These are phyloP conservation scores for Pithys albifrons DNA, from an alignment of 2,113 vertebrate species.

Conservation along the genomic window DNA sequence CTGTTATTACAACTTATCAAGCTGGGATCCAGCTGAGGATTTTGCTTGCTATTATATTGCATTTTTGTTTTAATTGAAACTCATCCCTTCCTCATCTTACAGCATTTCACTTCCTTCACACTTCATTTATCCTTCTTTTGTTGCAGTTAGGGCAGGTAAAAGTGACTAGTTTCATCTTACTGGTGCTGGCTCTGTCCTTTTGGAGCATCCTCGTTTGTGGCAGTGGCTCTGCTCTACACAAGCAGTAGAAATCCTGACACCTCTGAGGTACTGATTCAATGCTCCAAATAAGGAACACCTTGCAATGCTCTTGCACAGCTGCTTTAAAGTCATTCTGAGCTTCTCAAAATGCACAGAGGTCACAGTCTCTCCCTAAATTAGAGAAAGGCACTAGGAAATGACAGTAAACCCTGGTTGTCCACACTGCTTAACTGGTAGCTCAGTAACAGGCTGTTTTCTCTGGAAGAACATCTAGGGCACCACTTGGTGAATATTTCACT, in stretches of 20 bases:
- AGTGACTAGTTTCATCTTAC: background rate
- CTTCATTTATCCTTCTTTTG: background rate
- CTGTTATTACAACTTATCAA: background rate
- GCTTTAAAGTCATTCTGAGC: background rate
- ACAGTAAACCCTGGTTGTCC: background rate
- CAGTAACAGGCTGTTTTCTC: background rate
- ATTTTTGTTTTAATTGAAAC: background rate
- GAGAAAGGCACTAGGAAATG: background rate
- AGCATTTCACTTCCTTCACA: background rate
- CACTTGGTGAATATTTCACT: background rate
- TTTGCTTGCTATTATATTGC: background rate
- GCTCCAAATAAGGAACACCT: background rate
- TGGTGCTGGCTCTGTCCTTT: background rate
- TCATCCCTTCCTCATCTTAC: background rate
- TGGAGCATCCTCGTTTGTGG: background rate
- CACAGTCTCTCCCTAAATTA: background rate
- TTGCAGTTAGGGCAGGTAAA: background rate
- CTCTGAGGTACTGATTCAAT: background rate
- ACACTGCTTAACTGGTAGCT: background rate
- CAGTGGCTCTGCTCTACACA: background rate
- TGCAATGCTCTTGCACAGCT: background rate
- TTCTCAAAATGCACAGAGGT: background rate
- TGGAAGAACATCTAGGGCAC: background rate
- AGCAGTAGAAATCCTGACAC: background rate
- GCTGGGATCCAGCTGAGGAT: background rate